Conservation (phyloP, 1,140 invertebrate species). For the Eriosoma lanigerum region DNA sequence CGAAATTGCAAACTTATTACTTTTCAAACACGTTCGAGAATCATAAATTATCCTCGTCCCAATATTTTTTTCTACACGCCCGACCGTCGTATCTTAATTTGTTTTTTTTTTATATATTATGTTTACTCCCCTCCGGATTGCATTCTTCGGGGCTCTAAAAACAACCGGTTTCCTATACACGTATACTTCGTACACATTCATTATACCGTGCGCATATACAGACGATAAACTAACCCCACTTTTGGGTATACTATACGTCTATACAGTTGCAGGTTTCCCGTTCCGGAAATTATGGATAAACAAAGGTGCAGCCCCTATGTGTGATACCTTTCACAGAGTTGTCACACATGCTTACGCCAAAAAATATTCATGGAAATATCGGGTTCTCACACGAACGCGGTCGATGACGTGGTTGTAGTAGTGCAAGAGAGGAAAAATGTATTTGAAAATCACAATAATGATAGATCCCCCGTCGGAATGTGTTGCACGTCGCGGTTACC, state of each 20-base stretch:
- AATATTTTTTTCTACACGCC: not conserved
- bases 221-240: not conserved
- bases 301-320: conserved; percentile 50
- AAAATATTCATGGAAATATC: not conserved
- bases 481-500: not conserved
- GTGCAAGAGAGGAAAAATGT: conserved; percentile 15
- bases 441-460: conserved; percentile 21
- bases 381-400: not conserved
- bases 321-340: not conserved
- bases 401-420: not conserved
- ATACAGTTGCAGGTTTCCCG: conserved; percentile 39
- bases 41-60: conserved; percentile 18
- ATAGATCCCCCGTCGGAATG: not conserved
- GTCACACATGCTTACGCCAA: not conserved
- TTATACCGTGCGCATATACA: not conserved
- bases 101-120: conserved; percentile 30
- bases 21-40: not conserved
- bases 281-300: conserved; percentile 42
- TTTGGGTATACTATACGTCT: too few relatives aligned
- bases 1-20: not conserved
- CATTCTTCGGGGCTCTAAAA: conserved; percentile 40
- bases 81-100: conserved; percentile 22
- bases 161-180: conserved; percentile 44
- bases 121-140: conserved; percentile 33
- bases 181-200: not conserved